A percentile compares a stretch with the other conserved stretches of the same genome.
Evolutionary conservation across 2,797 vertebrate species (phyloP).

Genomic region (Epinephelus malabaricus): DNA sequence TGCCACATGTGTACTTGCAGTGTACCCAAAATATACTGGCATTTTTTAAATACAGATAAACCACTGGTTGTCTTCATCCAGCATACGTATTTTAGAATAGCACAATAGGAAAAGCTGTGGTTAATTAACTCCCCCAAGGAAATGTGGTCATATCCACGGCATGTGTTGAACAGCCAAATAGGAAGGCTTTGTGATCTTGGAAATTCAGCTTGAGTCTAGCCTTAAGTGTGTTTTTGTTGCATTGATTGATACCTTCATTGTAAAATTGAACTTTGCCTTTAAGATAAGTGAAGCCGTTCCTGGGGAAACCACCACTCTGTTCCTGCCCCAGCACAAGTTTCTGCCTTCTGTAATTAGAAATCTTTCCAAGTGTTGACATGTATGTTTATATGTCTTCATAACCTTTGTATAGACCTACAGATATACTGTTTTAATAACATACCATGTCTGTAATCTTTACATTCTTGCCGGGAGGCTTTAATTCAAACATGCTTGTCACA

Average conservation of each 20-base stretch:
- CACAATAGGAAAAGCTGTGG: slow-evolving; percentile 32
- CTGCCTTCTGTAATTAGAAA: slow-evolving; percentile 38
- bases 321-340: neutral
- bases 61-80: neutral
- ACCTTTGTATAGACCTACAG: neutral
- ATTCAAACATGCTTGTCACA: slow-evolving; percentile 3
- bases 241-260: slow-evolving; percentile 31
- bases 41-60: neutral
- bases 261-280: slow-evolving; percentile 51
- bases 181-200: slow-evolving; percentile 51
- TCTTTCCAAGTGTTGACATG: slow-evolving; percentile 20
- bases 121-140: slow-evolving; percentile 44
- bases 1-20: neutral
- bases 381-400: slow-evolving; percentile 27
- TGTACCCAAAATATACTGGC: neutral
- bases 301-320: slow-evolving; percentile 30
- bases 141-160: slow-evolving; percentile 45
- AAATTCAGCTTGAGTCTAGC: slow-evolving; percentile 29
- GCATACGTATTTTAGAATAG: neutral
- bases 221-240: slow-evolving; percentile 45
- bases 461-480: neutral
- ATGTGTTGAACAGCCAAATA: slow-evolving; percentile 43
- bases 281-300: slow-evolving; percentile 46
- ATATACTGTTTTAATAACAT: slow-evolving; percentile 14
- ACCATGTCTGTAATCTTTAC: slow-evolving; percentile 1